Conservation (phyloP, 2,113 vertebrate species). For the Coptodon bakossiorum region DNA sequence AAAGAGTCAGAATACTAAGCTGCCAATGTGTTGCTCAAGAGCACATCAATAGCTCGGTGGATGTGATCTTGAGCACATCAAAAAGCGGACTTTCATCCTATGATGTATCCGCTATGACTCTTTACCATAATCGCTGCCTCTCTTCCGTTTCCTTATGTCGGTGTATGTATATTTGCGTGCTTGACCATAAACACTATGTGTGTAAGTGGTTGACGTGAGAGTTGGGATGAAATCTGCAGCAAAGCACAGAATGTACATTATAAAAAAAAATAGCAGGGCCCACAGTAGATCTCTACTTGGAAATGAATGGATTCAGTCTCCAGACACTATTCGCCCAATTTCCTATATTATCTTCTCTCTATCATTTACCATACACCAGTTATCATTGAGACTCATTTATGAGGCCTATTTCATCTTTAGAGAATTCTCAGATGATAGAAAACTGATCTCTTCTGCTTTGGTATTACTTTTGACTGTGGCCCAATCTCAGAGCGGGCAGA, state of each 20-base stretch:
- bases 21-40: slow-evolving; percentile 22
- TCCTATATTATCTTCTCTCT: slow-evolving; percentile 62
- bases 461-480: slow-evolving; percentile 62
- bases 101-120: neutral
- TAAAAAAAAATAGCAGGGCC: slow-evolving; percentile 16
- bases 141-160: slow-evolving; percentile 1
- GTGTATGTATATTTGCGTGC: neutral
- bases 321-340: slow-evolving; percentile 60
- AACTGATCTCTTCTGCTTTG: slow-evolving; percentile 66
- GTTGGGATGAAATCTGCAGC: slow-evolving; percentile 58
- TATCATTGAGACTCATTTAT: slow-evolving; percentile 69
- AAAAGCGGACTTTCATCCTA: neutral
- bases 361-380: slow-evolving; percentile 65
- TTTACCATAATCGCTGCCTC: neutral
- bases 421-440: slow-evolving; percentile 63
- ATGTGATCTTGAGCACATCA: neutral
- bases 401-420: slow-evolving; percentile 63
- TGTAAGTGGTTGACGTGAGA: slow-evolving; percentile 37
- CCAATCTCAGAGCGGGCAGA: slow-evolving; percentile 51
- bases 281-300: slow-evolving; percentile 43
- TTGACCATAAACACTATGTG: neutral
- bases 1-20: neutral
- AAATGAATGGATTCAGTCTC: slow-evolving; percentile 72
- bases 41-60: slow-evolving; percentile 12
- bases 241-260: slow-evolving; percentile 51